A percentile compares a stretch with the other conserved stretches of the same genome.
These are phyloP conservation scores for Clinocottus analis DNA, from an alignment of 2,113 vertebrate genomes.

Conservation along the genomic window DNA sequence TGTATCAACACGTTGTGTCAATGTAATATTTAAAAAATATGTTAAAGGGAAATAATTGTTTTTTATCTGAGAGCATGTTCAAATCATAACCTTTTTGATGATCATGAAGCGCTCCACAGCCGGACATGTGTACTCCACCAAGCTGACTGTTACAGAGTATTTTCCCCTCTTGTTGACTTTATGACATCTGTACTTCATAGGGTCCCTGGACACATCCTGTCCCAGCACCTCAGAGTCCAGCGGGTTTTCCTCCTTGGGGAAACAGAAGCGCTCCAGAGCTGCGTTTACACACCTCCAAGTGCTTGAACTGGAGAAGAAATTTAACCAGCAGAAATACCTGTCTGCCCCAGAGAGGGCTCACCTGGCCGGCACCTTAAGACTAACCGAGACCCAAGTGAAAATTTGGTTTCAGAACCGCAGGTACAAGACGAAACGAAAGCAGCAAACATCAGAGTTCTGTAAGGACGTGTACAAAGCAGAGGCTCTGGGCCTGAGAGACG, in stretches of 20 bases:
- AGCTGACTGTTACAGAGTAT: neutral
- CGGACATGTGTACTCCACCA: neutral
- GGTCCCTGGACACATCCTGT: constrained; percentile 52
- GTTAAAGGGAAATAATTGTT: neutral
- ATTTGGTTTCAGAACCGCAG: constrained; percentile 99
- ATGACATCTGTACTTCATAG: constrained; percentile 44
- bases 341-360: constrained; percentile 92
- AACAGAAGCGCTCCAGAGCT: constrained; percentile 89
- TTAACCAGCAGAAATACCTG: constrained; percentile 93
- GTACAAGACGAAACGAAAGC: constrained; percentile 96
- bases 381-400: constrained; percentile 98
- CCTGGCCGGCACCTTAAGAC: constrained; percentile 89
- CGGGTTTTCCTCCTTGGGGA: constrained; percentile 47
- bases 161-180: neutral
- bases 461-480: constrained; percentile 76
- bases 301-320: constrained; percentile 92
- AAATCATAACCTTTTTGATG: neutral
- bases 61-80: neutral
- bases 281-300: constrained; percentile 95
- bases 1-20: neutral
- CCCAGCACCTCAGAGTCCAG: constrained; percentile 50
- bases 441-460: constrained; percentile 80
- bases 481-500: constrained; percentile 70
- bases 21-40: neutral
- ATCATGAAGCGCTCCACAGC: neutral